Conservation (phyloP, 2,797 vertebrate genomes). For the Meriones psammophilus region DNA sequence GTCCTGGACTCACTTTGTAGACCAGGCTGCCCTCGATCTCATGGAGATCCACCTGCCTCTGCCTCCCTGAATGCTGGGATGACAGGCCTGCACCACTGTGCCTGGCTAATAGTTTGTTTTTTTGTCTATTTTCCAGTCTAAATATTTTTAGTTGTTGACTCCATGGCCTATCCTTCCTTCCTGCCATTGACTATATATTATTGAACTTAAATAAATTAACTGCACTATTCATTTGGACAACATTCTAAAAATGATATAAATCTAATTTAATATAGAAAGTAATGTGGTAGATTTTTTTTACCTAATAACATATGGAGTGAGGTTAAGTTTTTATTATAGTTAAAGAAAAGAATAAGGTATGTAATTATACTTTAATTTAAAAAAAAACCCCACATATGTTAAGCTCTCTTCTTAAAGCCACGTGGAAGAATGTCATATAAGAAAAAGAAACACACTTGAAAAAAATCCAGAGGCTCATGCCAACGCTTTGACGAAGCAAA, state of each 20-base stretch:
- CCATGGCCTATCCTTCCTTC: background rate
- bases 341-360: background rate
- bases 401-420: conserved; percentile 45
- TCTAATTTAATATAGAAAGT: background rate
- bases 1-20: too few relatives aligned
- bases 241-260: conserved; percentile 30
- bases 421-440: conserved; percentile 59
- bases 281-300: background rate
- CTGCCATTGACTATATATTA: conserved; percentile 17
- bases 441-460: conserved; percentile 58
- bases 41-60: too few relatives aligned
- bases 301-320: background rate
- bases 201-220: conserved; percentile 41
- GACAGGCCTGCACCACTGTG: too few relatives aligned
- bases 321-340: background rate
- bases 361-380: conserved; percentile 13
- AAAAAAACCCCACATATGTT: conserved; percentile 7
- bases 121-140: background rate
- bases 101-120: too few relatives aligned
- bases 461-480: conserved; percentile 32
- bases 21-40: too few relatives aligned
- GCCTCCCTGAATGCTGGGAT: too few relatives aligned
- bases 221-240: background rate
- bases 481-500: conserved; percentile 59
- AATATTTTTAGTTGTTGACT: conserved; percentile 40